A percentile compares a stretch with the other conserved stretches of the same genome.
phyloP scores from a whole-genome alignment of 2,888 invertebrate species.

The Fragum whitleyi region DNA sequence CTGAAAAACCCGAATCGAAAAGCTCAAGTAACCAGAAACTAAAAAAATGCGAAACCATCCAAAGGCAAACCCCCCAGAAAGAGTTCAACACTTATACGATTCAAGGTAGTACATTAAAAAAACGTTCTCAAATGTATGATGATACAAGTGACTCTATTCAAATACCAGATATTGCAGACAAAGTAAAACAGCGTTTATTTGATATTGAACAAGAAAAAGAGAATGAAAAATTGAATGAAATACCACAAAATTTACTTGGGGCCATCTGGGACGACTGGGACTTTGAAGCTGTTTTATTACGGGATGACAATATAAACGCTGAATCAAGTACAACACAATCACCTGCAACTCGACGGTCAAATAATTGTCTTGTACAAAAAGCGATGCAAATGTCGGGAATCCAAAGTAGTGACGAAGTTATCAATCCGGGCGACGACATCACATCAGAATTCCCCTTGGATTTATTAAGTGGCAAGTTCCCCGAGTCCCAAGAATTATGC shows the following conservation, averaged over 20 bases:
- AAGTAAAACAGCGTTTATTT: constrained; percentile 33
- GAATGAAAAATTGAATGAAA: not conserved
- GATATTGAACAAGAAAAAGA: constrained; percentile 8
- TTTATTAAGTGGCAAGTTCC: constrained; percentile 26
- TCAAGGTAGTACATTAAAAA: constrained; percentile 27
- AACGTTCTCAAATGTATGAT: constrained; percentile 12
- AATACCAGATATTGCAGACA: not conserved
- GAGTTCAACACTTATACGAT: not conserved
- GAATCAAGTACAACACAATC: not conserved
- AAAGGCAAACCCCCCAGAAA: constrained; percentile 9
- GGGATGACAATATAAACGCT: constrained; percentile 7
- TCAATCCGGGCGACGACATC: not conserved
- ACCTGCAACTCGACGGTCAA: not conserved
- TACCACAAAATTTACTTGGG: constrained; percentile 29
- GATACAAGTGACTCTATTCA: constrained; percentile 10
- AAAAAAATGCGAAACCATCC: constrained; percentile 5
- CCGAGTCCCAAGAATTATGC: not conserved
- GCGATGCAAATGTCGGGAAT: not conserved
- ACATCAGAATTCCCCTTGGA: constrained; percentile 34
- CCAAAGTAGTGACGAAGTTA: constrained; percentile 6
- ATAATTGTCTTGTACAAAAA: not conserved
- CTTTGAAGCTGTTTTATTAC: not conserved
- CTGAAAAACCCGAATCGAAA: not conserved
- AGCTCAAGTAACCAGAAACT: not conserved
- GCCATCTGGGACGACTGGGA: not conserved